A percentile compares a stretch with the other conserved stretches of the same genome.
These are phyloP conservation scores for Cydia splendana DNA, from an alignment of 1,140 invertebrate genomes.

Conservation along the genomic window DNA sequence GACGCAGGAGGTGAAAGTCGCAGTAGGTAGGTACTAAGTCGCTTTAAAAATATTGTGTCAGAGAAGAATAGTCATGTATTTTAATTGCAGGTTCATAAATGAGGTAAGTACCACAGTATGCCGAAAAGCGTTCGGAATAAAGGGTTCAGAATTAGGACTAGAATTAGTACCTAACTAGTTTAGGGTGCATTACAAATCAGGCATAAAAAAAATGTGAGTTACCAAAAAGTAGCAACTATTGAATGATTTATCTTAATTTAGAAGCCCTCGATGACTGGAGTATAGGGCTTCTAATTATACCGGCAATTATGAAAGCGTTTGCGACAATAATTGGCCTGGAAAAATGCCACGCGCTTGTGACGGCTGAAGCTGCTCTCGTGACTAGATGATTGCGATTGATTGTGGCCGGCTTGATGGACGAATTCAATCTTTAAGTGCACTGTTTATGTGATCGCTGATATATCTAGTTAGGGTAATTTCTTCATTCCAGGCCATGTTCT, in stretches of 20 bases:
- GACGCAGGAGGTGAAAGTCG: no score
- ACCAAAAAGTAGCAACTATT: not conserved
- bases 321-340: slow-evolving; percentile 25
- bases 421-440: not conserved
- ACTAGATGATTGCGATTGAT: slow-evolving; percentile 22
- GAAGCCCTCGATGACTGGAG: not conserved
- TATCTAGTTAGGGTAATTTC: not conserved
- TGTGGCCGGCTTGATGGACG: slow-evolving; percentile 12
- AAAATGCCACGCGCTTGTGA: slow-evolving; percentile 8
- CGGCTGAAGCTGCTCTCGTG: not conserved
- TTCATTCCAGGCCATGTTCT: not conserved
- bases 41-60: no score
- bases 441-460: not conserved
- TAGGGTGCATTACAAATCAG: no score
- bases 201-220: not conserved
- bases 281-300: slow-evolving; percentile 13
- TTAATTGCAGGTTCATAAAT: no score
- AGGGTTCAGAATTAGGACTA: no score
- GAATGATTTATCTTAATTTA: not conserved
- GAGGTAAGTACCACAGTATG: no score
- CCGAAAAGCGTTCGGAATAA: no score
- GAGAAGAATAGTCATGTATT: no score
- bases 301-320: slow-evolving; percentile 29
- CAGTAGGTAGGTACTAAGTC: no score
- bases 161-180: no score